phyloP scores from a whole-genome alignment of 1,140 invertebrate species.

The Calliphora vicina region DNA sequence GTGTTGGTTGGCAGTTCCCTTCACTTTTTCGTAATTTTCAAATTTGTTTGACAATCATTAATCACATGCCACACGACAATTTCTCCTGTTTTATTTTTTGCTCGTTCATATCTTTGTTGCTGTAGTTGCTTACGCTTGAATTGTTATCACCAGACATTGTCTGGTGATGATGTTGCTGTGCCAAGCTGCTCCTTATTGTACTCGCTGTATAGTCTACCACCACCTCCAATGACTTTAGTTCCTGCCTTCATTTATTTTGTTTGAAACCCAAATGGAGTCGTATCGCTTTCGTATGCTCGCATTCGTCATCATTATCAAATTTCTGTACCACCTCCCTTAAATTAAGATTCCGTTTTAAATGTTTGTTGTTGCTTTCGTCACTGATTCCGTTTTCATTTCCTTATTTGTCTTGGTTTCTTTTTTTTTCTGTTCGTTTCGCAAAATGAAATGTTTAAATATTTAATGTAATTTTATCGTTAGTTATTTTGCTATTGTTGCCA shows the following conservation, averaged over 20 bases:
- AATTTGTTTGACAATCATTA: slow-evolving; percentile 46
- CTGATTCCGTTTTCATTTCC: slow-evolving; percentile 31
- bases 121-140: slow-evolving; percentile 37
- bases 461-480: slow-evolving; percentile 22
- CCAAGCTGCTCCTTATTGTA: not conserved
- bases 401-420: not conserved
- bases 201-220: not conserved
- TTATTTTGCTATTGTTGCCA: not conserved
- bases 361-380: slow-evolving; percentile 3
- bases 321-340: not conserved
- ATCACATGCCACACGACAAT: slow-evolving; percentile 43
- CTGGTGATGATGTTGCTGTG: slow-evolving; percentile 12
- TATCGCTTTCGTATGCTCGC: not conserved
- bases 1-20: not conserved
- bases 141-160: slow-evolving; percentile 42
- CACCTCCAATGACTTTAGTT: slow-evolving; percentile 22
- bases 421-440: not conserved
- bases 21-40: not conserved
- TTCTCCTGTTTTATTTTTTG: slow-evolving; percentile 23
- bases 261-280: not conserved
- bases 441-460: slow-evolving; percentile 32
- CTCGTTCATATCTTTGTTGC: not conserved
- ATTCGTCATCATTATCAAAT: not conserved
- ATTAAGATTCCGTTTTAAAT: not conserved
- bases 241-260: not conserved